A percentile compares a stretch with the other conserved stretches of the same genome.
phyloP scores from a whole-genome alignment of 2,797 vertebrate species.

The Tauraco hartlaubi region DNA sequence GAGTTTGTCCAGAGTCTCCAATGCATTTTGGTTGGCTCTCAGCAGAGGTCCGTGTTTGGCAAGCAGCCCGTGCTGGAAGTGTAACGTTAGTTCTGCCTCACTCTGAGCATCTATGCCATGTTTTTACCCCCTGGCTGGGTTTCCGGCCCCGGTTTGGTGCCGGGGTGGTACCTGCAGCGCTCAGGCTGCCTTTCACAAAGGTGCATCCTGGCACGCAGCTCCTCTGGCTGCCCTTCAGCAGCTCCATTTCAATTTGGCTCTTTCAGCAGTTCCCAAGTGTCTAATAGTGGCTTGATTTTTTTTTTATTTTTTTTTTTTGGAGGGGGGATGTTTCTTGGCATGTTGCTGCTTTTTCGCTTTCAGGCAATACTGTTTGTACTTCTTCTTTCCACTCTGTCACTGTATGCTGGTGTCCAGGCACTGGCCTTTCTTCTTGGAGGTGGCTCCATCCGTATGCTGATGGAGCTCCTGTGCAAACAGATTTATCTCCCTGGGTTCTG shows the following conservation, averaged over 20 bases:
- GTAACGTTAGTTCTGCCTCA: background rate
- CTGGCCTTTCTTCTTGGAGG: background rate
- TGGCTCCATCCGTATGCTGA: background rate
- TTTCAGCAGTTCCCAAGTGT: background rate
- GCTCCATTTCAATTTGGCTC: background rate
- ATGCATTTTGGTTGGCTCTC: background rate
- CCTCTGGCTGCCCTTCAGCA: background rate
- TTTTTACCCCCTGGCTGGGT: background rate
- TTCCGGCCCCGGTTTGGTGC: background rate
- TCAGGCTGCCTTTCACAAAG: background rate
- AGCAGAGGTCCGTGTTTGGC: background rate
- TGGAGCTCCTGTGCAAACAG: background rate
- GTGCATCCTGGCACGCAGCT: background rate
- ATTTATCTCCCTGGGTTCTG: background rate
- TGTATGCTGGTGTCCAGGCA: background rate
- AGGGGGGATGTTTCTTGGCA: background rate
- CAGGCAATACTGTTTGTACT: background rate
- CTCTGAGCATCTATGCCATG: background rate
- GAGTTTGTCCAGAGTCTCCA: background rate
- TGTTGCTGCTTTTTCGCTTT: background rate
- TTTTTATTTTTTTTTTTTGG: background rate
- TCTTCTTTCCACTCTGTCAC: background rate
- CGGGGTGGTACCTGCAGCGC: background rate
- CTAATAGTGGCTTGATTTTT: background rate
- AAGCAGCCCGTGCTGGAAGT: background rate